phyloP scores from a whole-genome alignment of 1,140 invertebrate genomes.

The Lasioglossum albipes region DNA sequence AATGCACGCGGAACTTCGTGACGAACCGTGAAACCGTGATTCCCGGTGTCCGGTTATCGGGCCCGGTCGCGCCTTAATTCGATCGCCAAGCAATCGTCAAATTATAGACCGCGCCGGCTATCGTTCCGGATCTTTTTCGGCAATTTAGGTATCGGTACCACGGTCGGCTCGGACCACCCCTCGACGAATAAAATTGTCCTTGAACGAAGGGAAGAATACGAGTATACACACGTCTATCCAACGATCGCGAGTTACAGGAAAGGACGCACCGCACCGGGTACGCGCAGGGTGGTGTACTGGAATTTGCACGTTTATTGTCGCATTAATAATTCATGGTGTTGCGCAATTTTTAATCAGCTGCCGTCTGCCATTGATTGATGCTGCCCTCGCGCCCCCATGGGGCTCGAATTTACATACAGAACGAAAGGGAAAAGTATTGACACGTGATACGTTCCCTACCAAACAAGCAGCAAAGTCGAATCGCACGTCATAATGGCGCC shows the following conservation, averaged over 20 bases:
- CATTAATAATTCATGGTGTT: slow-evolving; percentile 76
- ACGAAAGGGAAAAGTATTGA: slow-evolving; percentile 76
- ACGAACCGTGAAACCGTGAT: slow-evolving; percentile 30
- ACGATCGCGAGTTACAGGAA: slow-evolving; percentile 43
- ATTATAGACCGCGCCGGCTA: neutral
- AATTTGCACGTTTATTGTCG: slow-evolving; percentile 75
- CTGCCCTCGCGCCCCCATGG: slow-evolving; percentile 72
- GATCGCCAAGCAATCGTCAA: slow-evolving; percentile 11
- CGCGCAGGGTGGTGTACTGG: slow-evolving; percentile 59
- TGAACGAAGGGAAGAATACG: neutral
- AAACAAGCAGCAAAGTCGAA: slow-evolving; percentile 68
- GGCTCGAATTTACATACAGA: slow-evolving; percentile 74
- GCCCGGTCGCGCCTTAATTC: neutral
- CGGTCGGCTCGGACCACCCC: neutral
- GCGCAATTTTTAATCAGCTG: slow-evolving; percentile 76
- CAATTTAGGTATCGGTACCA: neutral
- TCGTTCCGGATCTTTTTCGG: neutral
- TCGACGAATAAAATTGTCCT: neutral
- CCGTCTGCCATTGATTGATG: slow-evolving; percentile 75
- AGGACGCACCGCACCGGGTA: slow-evolving; percentile 32
- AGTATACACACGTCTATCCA: too few species aligned
- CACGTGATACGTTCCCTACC: slow-evolving; percentile 68
- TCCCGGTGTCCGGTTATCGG: neutral
- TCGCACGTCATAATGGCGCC: slow-evolving; percentile 70
- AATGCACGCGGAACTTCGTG: neutral